These are phyloP conservation scores for Eulemur albifrons DNA, from an alignment of 2,797 vertebrate species.

Conservation along the genomic window DNA sequence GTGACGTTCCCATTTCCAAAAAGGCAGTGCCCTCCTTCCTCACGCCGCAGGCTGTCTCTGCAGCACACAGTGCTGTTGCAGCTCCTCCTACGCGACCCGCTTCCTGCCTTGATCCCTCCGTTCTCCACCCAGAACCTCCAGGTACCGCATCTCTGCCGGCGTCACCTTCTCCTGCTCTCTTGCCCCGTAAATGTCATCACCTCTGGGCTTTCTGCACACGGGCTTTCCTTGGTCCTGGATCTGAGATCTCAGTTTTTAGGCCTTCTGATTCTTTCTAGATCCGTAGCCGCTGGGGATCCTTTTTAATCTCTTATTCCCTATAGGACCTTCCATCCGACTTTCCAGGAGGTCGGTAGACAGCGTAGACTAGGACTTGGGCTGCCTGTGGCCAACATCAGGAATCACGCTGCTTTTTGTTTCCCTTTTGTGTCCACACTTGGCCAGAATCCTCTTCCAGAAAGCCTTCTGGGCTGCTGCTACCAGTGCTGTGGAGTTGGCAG, in stretches of 20 bases:
- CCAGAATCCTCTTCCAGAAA: not conserved
- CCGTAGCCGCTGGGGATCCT: not conserved
- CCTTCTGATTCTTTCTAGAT: not conserved
- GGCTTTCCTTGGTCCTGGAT: too few species aligned
- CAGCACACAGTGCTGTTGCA: too few species aligned
- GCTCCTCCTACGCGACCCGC: accelerated
- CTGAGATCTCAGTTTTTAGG: not conserved
- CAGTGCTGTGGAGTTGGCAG: not conserved
- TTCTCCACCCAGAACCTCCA: not conserved
- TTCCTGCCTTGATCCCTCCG: not conserved
- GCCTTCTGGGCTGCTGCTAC: not conserved
- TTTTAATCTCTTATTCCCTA: not conserved
- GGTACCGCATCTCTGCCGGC: accelerated
- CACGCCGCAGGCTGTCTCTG: too few species aligned
- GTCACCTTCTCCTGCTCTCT: too few species aligned
- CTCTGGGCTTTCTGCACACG: not conserved
- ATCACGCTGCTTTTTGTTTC: not conserved
- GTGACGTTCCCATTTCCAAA: not conserved
- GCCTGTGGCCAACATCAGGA: not conserved
- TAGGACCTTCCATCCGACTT: accelerated
- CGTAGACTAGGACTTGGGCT: not conserved
- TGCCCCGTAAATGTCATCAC: accelerated
- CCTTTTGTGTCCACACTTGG: not conserved
- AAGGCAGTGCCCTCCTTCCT: accelerated
- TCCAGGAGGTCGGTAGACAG: not conserved